These are phyloP conservation scores for Chirona hameri DNA, from an alignment of 2,888 invertebrate species.

Conservation along the genomic window DNA sequence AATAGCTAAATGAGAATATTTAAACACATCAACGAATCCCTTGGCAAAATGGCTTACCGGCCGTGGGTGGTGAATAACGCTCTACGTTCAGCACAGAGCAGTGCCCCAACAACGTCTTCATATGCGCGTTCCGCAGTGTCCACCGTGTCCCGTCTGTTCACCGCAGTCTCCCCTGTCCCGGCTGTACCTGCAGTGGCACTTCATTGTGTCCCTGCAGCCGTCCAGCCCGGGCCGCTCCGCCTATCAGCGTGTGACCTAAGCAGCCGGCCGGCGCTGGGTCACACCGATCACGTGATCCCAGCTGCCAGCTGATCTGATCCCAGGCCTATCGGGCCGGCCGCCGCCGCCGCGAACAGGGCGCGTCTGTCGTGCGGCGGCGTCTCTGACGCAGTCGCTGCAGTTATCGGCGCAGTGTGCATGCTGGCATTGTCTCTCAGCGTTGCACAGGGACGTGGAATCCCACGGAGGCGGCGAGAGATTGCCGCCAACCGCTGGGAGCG, in stretches of 20 bases:
- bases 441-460: neutral
- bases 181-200: too few species aligned
- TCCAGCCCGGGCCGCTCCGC: neutral
- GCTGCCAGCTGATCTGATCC: constrained; percentile 6
- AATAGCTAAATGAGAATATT: too few species aligned
- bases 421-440: too few species aligned
- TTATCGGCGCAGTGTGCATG: neutral
- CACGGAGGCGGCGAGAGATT: neutral
- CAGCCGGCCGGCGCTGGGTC: neutral
- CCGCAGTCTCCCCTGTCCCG: too few species aligned
- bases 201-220: too few species aligned
- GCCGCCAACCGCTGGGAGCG: neutral
- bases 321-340: neutral
- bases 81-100: too few species aligned
- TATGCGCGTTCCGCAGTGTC: too few species aligned
- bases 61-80: too few species aligned
- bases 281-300: neutral
- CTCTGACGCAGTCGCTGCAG: neutral
- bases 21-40: too few species aligned
- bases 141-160: too few species aligned
- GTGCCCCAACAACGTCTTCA: too few species aligned
- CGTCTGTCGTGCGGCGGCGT: neutral
- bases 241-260: constrained; percentile 5
- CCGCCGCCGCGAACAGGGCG: neutral
- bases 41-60: too few species aligned